Base-by-base conservation (phyloP, 1,140 invertebrate species). In the Drosophila yakuba region DNA sequence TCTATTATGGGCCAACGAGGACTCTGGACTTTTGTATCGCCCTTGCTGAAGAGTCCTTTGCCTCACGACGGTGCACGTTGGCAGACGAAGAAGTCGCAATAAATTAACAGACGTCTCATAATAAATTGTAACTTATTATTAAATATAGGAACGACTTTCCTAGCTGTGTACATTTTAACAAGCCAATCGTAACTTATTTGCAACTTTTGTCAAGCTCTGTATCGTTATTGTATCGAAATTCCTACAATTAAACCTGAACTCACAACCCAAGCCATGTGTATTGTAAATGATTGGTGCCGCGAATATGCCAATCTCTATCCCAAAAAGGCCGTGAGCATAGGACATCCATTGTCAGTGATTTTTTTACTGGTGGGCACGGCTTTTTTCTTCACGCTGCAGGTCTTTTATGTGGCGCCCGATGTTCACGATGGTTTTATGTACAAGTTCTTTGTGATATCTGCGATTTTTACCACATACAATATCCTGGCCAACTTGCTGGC, bases 1-100 rank as follows among this genome's bases (percentile, higher is more conserved):
- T 11, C 17, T 25, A 41, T 67, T 2, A 41, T 67, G 59, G 63
- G 63, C 11, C 1, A 67, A n/a, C 25, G 25, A 14, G 36, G 60
- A 0, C 28, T 66, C 4, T 67, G 44, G 63, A 67, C 60, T 8
- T 64, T 44, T 5, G 14, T 52, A 0, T 51, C 61, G 11, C 61
- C 64, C 8, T 17, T 20, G 3, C 2, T 51, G n/a, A 64, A 20
- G 11, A 68, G 60, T 51, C 61, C 60, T 15, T 44, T 66, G 45
- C 64, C 60, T 15, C 63, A 67, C 11, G 36, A 68, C 10, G 61
- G 61, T 8, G 48, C 28, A n/a, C 28, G 51, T 10, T 68, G 64
- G 61, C 28, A 43, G n/a, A 5, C 25, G 7, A 41, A 14, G n/a
- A 0, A 17, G 32, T 32, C 32, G 8, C 7, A 32, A 8, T 32